Evolutionary conservation across 1,140 invertebrate genomes (phyloP), one percentile per base, ranked within the genome.

Genomic region (Caenorhabditis brenneri): DNA sequence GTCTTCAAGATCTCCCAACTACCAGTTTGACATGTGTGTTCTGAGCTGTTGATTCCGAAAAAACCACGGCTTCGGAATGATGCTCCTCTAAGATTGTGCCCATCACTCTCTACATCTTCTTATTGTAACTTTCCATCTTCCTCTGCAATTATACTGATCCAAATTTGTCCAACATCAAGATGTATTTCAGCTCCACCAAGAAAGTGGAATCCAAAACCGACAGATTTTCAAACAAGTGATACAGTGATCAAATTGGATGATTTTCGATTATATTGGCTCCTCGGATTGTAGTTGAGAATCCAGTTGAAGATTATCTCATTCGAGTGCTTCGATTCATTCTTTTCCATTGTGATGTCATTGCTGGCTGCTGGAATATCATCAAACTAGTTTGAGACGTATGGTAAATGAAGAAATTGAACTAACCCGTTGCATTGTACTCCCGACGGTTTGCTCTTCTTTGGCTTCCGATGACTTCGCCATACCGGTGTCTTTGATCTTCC

Each of bases 161-260:
- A 96, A 88, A 98, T 96, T 91, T 96, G 95, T 27, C 97, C 97
- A 69, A 98, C 96, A 4, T 95, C 95, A 81, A 97, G 94, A 93
- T 94, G 91, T 0, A 79, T 86, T 81, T 88, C 29, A 84, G 96
- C 96, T 39, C 97, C 97, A n/a, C 97, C 97, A 42, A 99, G 95
- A 90, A 99, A 97, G 86, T 97, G 93, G 93, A 99, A 99, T 9
- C 97, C 97, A 92, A 99, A 97, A 19, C 96, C 96, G 89, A 93
- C 93, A 79, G 96, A 94, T 90, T 95, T 94, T 78, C 95, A 92
- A 46, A 94, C 93, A 15, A 97, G 91, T n/a, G 94, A 94, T 0
- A 97, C 94, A 74, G 94, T 93, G 83, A 95, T 94, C 88, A 96
- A 94, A 79, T 94, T 91, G 91, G 93, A 95, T 85, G 46, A 94